Conservation (phyloP, 2,888 invertebrate species). For the Drosophila maculinotata region DNA sequence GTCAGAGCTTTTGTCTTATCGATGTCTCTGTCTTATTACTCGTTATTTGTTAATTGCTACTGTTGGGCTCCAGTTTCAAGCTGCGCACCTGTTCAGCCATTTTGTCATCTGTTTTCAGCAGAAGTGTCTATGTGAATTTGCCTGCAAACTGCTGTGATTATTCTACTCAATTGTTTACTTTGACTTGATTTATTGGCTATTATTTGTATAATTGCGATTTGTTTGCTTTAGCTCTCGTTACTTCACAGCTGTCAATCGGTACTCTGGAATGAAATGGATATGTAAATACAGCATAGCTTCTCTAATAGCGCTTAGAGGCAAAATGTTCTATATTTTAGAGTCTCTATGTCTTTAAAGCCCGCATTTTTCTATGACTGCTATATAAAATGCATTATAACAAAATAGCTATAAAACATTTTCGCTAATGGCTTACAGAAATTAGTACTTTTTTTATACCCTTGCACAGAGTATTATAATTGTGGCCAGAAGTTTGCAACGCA, state of each 20-base stretch:
- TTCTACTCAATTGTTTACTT: background rate
- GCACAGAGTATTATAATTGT: too few relatives aligned
- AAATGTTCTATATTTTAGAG: too few relatives aligned
- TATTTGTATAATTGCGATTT: background rate
- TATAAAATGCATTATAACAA: conserved; percentile 7
- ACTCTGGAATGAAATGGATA: background rate
- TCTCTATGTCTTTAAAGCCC: background rate
- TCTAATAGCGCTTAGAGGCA: too few relatives aligned
- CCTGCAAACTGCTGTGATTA: conserved; percentile 1
- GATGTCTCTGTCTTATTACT: conserved; percentile 1
- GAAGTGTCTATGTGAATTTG: background rate
- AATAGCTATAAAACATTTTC: conserved; percentile 26
- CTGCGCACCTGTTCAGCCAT: background rate
- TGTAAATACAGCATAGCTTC: too few relatives aligned
- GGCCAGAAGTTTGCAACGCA: too few relatives aligned
- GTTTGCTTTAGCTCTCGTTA: background rate
- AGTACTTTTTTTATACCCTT: too few relatives aligned
- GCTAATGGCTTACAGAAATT: conserved; percentile 14
- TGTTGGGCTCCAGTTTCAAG: conserved; percentile 1
- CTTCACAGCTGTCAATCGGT: background rate
- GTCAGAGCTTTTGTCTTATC: background rate
- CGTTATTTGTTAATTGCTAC: conserved; percentile 10
- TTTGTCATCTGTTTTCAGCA: conserved; percentile 1
- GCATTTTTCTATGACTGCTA: too few relatives aligned
- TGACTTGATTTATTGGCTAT: background rate